A percentile compares a stretch with the other conserved stretches of the same genome.
phyloP scores from a whole-genome alignment of 2,113 vertebrate species.

The Catharus minimus region DNA sequence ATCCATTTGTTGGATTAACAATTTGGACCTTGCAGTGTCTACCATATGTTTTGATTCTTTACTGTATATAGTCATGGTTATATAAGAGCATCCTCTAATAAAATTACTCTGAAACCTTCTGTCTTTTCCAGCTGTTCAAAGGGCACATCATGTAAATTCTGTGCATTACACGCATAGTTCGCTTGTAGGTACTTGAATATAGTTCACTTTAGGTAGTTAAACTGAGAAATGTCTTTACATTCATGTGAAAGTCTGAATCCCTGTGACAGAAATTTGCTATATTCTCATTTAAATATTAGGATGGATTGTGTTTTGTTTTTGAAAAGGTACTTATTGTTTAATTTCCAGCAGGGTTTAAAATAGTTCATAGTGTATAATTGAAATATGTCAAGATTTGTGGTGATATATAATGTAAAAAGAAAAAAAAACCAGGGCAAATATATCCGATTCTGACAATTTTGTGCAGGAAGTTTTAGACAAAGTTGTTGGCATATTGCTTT shows the following conservation, averaged over 20 bases:
- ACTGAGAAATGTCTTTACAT: background rate
- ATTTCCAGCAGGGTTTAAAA: background rate
- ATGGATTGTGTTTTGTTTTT: background rate
- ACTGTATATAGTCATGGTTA: background rate
- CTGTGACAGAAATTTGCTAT: background rate
- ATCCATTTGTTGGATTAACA: slow-evolving; percentile 45
- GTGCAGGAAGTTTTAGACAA: background rate
- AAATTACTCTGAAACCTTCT: background rate
- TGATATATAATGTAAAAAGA: background rate
- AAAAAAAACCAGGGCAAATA: background rate
- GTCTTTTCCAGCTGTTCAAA: background rate
- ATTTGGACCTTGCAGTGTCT: slow-evolving; percentile 39
- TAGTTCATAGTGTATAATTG: background rate
- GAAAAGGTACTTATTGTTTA: background rate
- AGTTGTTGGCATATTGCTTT: background rate
- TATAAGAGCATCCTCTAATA: background rate
- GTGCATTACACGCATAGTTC: background rate
- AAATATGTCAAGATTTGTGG: background rate
- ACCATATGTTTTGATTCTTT: slow-evolving; percentile 19
- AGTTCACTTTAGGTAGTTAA: background rate
- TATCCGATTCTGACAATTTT: background rate
- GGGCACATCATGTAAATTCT: background rate
- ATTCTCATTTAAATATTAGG: background rate
- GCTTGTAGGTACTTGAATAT: background rate
- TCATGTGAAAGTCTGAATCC: background rate